A percentile compares a stretch with the other conserved stretches of the same genome.
phyloP scores from a whole-genome alignment of 2,888 invertebrate species.

The Agriotes lineatus region DNA sequence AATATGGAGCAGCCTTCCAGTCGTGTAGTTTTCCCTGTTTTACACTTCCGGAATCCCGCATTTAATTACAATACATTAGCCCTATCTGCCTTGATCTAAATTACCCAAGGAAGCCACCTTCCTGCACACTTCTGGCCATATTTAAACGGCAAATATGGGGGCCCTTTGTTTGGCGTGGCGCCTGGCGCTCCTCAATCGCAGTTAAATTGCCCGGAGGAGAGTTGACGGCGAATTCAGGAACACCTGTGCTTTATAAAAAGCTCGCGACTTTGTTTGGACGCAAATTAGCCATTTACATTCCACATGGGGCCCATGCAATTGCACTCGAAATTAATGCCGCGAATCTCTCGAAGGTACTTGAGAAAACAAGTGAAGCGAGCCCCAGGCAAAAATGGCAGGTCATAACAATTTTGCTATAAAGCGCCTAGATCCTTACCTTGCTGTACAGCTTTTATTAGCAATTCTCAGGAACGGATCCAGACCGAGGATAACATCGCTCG shows the following conservation, averaged over 20 bases:
- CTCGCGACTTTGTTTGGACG: not conserved
- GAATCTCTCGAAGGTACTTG: not conserved
- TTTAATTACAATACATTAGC: slow-evolving; percentile 43
- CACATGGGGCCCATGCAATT: not conserved
- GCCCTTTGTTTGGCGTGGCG: slow-evolving; percentile 15
- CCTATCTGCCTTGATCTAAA: slow-evolving; percentile 36
- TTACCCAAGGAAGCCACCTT: slow-evolving; percentile 40
- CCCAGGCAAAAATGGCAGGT: not conserved
- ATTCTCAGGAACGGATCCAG: not conserved
- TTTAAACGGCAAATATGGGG: slow-evolving; percentile 25
- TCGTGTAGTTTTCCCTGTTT: slow-evolving; percentile 27
- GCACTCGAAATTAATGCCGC: slow-evolving; percentile 9
- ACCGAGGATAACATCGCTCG: slow-evolving; percentile 6
- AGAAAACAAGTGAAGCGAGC: not conserved
- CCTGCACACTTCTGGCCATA: slow-evolving; percentile 19
- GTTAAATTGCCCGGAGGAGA: not conserved
- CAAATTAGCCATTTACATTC: slow-evolving; percentile 13
- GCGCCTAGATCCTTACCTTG: not conserved
- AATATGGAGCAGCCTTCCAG: slow-evolving; percentile 15
- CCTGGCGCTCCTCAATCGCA: slow-evolving; percentile 7
- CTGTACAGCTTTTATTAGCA: slow-evolving; percentile 1
- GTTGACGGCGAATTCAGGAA: not conserved
- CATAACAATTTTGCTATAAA: slow-evolving; percentile 13
- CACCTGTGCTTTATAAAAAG: slow-evolving; percentile 7
- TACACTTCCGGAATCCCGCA: slow-evolving; percentile 32